phyloP scores from a whole-genome alignment of 1,140 invertebrate species.

The Aphelenchoides besseyi region DNA sequence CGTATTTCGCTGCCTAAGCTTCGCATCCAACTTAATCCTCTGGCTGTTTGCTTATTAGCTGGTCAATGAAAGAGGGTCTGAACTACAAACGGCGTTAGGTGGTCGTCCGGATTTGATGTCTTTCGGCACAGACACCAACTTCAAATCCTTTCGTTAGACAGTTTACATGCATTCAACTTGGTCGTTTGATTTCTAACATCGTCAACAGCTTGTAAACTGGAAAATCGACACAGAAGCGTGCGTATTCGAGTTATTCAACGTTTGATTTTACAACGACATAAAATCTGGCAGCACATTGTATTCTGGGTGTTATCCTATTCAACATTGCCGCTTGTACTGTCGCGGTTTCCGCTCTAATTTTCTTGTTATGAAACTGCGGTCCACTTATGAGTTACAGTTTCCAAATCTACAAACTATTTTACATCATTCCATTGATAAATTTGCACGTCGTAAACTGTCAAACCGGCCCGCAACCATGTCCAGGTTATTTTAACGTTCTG shows the following conservation, averaged over 20 bases:
- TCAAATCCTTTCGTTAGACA: too few species aligned
- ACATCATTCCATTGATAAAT: not conserved
- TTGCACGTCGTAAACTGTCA: constrained; percentile 6
- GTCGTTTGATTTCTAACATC: not conserved
- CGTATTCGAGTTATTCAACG: not conserved
- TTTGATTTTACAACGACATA: not conserved
- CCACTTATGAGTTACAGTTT: not conserved
- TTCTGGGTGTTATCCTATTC: not conserved
- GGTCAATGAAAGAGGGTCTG: not conserved
- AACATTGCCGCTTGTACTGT: not conserved
- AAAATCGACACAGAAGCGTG: too few species aligned
- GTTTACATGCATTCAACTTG: not conserved
- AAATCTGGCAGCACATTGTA: not conserved
- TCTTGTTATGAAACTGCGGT: constrained; percentile 6
- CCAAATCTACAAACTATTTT: not conserved
- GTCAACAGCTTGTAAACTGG: not conserved
- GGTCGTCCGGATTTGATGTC: not conserved
- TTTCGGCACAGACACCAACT: too few species aligned
- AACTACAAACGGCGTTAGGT: not conserved
- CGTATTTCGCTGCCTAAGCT: not conserved
- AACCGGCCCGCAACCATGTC: constrained; percentile 21
- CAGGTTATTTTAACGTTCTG: not conserved
- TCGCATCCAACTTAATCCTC: not conserved
- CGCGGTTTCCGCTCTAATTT: not conserved
- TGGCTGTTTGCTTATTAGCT: not conserved